These are phyloP conservation scores for Gisinianus flammeolus DNA, from an alignment of 2,888 invertebrate genomes.

Conservation along the genomic window DNA sequence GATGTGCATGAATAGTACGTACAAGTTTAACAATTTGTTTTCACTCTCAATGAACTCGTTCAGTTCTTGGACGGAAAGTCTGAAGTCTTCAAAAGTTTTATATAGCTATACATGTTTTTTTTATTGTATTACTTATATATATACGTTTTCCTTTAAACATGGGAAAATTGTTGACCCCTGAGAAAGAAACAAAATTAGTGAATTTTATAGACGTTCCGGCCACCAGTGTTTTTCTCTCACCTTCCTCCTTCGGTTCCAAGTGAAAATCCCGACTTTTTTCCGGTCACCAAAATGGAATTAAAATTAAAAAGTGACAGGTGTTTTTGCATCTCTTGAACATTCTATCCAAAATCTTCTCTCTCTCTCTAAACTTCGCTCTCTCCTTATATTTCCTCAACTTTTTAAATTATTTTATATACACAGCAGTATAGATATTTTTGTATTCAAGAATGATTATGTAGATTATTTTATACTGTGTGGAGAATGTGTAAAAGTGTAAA, in stretches of 20 bases:
- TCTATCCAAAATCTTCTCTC: neutral
- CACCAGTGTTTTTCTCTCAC: neutral
- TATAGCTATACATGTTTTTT: neutral
- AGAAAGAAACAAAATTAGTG: conserved; percentile 2
- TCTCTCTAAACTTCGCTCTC: neutral
- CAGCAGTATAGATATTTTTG: too few relatives aligned
- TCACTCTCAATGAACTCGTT: conserved; percentile 36
- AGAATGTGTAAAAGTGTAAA: too few relatives aligned
- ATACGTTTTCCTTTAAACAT: neutral
- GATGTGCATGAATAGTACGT: conserved; percentile 12
- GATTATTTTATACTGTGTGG: too few relatives aligned
- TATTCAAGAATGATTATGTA: too few relatives aligned
- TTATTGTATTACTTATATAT: neutral
- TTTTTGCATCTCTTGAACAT: neutral
- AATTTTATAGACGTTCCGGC: neutral
- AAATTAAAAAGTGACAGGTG: conserved; percentile 38
- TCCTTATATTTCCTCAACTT: neutral
- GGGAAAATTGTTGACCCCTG: conserved; percentile 31
- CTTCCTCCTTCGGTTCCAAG: neutral
- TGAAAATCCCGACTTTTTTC: conserved; percentile 7
- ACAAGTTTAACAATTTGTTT: conserved; percentile 32
- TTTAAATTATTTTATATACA: neutral
- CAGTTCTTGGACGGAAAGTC: neutral
- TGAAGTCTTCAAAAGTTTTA: neutral
- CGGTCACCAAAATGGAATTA: conserved; percentile 25